Conservation (phyloP, 2,797 vertebrate genomes). For the Enteromius argenteus region DNA sequence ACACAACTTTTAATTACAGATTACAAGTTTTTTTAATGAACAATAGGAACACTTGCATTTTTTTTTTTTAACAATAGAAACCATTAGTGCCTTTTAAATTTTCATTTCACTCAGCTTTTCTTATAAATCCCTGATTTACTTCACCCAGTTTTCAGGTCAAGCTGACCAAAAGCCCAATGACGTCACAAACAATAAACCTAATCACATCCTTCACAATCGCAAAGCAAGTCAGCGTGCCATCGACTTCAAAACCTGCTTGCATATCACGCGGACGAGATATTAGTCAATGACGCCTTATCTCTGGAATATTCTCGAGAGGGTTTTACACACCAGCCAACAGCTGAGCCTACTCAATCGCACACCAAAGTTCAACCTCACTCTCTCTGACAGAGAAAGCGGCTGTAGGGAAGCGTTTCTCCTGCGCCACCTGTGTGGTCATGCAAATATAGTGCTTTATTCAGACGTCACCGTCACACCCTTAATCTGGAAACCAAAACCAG, state of each 20-base stretch:
- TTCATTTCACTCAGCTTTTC: background rate
- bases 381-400: background rate
- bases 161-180: background rate
- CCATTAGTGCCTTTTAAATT: background rate
- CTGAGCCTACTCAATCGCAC: background rate
- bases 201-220: background rate
- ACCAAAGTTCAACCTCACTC: background rate
- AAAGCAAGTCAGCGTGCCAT: background rate
- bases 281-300: background rate
- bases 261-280: background rate
- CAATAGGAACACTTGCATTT: background rate
- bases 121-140: background rate
- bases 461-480: background rate
- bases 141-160: background rate
- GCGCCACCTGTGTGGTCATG: constrained; percentile 4
- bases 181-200: background rate
- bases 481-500: background rate
- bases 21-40: background rate
- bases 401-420: background rate
- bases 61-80: background rate
- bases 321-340: background rate
- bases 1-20: background rate
- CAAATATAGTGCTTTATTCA: constrained; percentile 7
- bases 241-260: background rate
- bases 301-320: background rate